Percentiles rank a stretch among this genome's conserved stretches.
Conservation (phyloP, 2,797 vertebrate genomes). For the Diglossa cyanea region DNA sequence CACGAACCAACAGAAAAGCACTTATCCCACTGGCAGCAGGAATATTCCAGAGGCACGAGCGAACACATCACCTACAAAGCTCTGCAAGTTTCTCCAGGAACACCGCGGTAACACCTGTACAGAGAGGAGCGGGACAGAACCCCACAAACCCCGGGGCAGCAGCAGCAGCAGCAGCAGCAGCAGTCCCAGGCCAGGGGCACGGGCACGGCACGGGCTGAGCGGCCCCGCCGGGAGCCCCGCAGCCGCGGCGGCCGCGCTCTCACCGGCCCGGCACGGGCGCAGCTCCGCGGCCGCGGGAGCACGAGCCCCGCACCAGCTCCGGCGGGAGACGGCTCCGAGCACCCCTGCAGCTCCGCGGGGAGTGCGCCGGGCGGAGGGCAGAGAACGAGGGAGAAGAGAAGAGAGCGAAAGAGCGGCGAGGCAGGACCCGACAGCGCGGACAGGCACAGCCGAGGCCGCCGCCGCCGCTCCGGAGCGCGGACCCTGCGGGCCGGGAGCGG, state of each 20-base stretch:
- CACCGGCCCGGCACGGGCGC: background rate
- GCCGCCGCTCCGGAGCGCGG: background rate
- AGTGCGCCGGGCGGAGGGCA: background rate
- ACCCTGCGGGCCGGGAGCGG: background rate
- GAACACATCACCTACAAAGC: background rate
- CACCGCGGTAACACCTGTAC: background rate
- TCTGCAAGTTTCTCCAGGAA: background rate
- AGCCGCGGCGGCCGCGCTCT: background rate
- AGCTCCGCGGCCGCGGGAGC: background rate
- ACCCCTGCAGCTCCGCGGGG: background rate
- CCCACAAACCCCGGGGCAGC: accelerated
- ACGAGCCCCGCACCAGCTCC: background rate
- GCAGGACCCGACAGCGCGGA: background rate
- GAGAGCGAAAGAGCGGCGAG: background rate
- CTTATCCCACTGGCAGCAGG: background rate
- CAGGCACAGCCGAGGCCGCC: background rate
- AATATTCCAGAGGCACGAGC: conserved; percentile 30
- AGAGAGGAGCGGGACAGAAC: no score
- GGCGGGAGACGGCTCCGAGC: background rate
- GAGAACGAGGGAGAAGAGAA: background rate
- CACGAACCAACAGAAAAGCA: background rate
- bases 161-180: background rate
- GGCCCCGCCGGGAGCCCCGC: background rate
- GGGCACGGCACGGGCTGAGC: background rate
- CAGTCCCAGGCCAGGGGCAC: accelerated